These are phyloP conservation scores for Lagopus muta DNA, from an alignment of 2,113 vertebrate species.

Conservation along the genomic window DNA sequence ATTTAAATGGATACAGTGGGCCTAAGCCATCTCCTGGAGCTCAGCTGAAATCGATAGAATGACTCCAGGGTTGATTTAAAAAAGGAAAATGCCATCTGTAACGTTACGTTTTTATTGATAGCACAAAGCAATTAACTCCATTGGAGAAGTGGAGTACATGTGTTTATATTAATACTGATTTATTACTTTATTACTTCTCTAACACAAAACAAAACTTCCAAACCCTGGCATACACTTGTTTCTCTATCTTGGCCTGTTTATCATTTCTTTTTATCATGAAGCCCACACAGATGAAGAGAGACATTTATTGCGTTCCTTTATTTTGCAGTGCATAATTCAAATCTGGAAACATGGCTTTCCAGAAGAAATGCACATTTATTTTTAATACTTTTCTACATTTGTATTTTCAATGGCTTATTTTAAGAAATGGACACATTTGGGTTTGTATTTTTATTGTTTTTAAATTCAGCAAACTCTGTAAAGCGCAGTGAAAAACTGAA, in stretches of 20 bases:
- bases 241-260: slow-evolving; percentile 57
- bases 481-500: not conserved
- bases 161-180: slow-evolving; percentile 55
- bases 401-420: slow-evolving; percentile 15
- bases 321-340: slow-evolving; percentile 54
- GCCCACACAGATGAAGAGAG: slow-evolving; percentile 38
- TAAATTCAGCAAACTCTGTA: slow-evolving; percentile 7
- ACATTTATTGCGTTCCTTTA: slow-evolving; percentile 49
- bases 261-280: slow-evolving; percentile 47
- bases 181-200: slow-evolving; percentile 30
- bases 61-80: slow-evolving; percentile 40
- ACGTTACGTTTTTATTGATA: slow-evolving; percentile 51
- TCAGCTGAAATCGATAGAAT: slow-evolving; percentile 10
- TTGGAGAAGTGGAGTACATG: slow-evolving; percentile 38
- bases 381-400: slow-evolving; percentile 2
- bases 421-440: not conserved
- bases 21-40: slow-evolving; percentile 6
- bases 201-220: slow-evolving; percentile 33
- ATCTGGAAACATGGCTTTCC: slow-evolving; percentile 18
- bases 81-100: slow-evolving; percentile 35
- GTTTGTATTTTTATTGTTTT: not conserved
- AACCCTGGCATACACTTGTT: not conserved
- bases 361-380: slow-evolving; percentile 21
- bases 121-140: slow-evolving; percentile 28
- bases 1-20: slow-evolving; percentile 31